Evolutionary conservation across 2,797 vertebrate species (phyloP), one percentile per base, ranked within the genome.

Genomic region (Discoglossus pictus): DNA sequence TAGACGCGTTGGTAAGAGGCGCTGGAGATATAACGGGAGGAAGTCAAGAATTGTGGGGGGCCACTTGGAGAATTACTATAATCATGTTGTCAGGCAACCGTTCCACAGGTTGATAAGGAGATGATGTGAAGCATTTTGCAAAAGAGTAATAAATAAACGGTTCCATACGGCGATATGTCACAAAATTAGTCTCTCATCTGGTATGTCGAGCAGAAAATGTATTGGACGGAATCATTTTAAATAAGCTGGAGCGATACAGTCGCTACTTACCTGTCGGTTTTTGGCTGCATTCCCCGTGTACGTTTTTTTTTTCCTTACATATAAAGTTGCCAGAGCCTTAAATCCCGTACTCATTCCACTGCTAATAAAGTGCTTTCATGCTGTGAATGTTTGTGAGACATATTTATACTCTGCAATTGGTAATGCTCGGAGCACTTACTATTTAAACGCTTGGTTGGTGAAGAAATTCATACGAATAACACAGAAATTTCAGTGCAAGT

Each of bases 1-100:
- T 31, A 31, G 27, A 31, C 27, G 27, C 27, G 27, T 31, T 4
- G 27, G 4, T 31, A 4, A 31, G 8, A 31, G 4, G 27, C 27
- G 8, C 27, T 31, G 27, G 27, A 27, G 23, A 50, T 50, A 7
- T 50, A 50, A 50, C n/a, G n/a, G 43, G 20, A 38, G 17, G 27
- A 27, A 20, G 43, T 24, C 21, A n/a, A 62, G 40, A 54, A 12
- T 39, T 17, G 52, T 31, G 17, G 34, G 50, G 64, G 54, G 65
- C 35, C 12, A 23, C 21, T 1, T 17, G 5, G 24, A 44, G 17
- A 52, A 69, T 46, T 54, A 52, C 47, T 42, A 39, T 51, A 70
- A 70, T 70, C 27, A 58, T 63, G 51, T 63, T 63, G 60, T 58
- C 68, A 63, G 25, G 52, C 4, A 48, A 59, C 39, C 35, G 25